phyloP scores from a whole-genome alignment of 2,797 vertebrate species.

The Parauchenoglanis ngamensis region DNA sequence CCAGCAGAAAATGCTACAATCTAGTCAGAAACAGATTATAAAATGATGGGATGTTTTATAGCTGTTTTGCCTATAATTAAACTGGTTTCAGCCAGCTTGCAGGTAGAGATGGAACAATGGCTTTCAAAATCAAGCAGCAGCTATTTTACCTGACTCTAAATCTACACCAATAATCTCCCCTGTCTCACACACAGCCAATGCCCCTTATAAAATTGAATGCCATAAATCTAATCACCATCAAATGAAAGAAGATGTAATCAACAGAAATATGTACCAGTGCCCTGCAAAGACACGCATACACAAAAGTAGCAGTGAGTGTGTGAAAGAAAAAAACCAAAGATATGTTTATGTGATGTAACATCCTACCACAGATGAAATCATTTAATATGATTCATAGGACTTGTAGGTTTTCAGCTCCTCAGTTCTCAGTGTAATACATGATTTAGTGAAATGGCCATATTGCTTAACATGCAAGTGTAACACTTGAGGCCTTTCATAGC shows the following conservation, averaged over 20 bases:
- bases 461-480: neutral
- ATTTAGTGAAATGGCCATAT: neutral
- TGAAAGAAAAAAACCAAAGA: too few relatives aligned
- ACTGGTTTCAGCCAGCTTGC: neutral
- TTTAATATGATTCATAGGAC: neutral
- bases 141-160: neutral
- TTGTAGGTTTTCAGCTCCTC: neutral
- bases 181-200: neutral
- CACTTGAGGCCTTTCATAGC: neutral
- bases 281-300: neutral
- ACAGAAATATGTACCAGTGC: neutral
- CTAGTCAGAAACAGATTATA: neutral
- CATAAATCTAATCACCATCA: neutral
- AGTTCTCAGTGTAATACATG: neutral
- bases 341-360: neutral
- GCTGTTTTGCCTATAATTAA: neutral
- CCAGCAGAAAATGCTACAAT: neutral
- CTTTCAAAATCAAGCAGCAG: slow-evolving; percentile 1
- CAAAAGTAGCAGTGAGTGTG: neutral
- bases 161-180: neutral
- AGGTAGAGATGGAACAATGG: neutral
- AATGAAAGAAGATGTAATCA: neutral
- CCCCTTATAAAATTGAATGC: neutral
- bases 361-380: neutral
- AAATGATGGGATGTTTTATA: neutral